Evolutionary conservation across 2,797 vertebrate genomes (phyloP).

Genomic region (Taeniopygia guttata): DNA sequence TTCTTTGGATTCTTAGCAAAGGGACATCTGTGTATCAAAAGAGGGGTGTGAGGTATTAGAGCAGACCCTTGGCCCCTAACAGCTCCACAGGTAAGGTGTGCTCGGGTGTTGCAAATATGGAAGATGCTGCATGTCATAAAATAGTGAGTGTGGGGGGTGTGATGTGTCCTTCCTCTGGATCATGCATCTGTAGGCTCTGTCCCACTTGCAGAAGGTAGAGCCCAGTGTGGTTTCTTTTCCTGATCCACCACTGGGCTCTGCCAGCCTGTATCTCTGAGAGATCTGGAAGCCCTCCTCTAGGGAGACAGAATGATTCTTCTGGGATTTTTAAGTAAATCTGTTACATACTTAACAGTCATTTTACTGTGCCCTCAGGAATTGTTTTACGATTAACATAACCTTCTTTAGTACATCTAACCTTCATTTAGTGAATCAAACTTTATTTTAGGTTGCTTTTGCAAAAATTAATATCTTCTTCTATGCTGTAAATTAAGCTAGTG

Average conservation of each 20-base stretch:
- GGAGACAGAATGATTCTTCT: neutral
- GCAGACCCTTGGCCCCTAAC: neutral
- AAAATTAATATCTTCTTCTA: neutral
- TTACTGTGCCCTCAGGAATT: slow-evolving; percentile 34
- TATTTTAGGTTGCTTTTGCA: slow-evolving; percentile 16
- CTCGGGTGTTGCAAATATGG: neutral
- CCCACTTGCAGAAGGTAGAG: neutral
- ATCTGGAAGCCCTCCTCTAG: neutral
- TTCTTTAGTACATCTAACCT: slow-evolving; percentile 29
- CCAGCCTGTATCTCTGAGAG: neutral
- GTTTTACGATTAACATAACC: slow-evolving; percentile 25
- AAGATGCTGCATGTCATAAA: neutral
- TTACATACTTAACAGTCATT: slow-evolving; percentile 37
- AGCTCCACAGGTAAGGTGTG: neutral
- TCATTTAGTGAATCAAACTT: slow-evolving; percentile 38
- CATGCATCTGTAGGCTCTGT: fast-evolving
- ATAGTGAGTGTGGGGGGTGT: neutral
- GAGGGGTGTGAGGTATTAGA: neutral
- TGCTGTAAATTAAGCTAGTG: slow-evolving; percentile 15
- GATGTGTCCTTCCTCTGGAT: neutral
- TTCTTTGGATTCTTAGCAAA: neutral
- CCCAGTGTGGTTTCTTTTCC: neutral
- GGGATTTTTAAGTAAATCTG: slow-evolving; percentile 48
- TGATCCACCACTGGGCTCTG: neutral
- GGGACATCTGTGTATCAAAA: neutral